phyloP scores from a whole-genome alignment of 1,140 invertebrate genomes.

The Thalassaphorura encarpata region DNA sequence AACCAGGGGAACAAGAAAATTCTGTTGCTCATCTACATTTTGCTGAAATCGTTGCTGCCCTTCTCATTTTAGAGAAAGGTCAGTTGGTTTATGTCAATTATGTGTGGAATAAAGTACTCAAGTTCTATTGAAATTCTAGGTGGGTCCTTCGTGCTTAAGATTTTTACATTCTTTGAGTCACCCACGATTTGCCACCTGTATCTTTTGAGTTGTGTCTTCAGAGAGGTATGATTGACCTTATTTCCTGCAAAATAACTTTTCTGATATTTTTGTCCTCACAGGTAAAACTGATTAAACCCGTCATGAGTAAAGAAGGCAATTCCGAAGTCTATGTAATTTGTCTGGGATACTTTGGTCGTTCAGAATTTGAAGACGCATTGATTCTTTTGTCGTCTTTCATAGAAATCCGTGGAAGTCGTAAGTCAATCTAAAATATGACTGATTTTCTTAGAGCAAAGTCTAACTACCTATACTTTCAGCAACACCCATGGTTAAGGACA shows the following conservation, averaged over 20 bases:
- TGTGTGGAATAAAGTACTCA: conserved; percentile 28
- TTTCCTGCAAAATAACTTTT: background rate
- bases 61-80: conserved; percentile 49
- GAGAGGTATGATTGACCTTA: conserved; percentile 37
- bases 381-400: too few relatives aligned
- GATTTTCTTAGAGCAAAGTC: too few relatives aligned
- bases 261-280: too few relatives aligned
- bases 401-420: too few relatives aligned
- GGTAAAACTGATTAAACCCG: too few relatives aligned
- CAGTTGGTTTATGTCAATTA: conserved; percentile 10
- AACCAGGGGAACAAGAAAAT: conserved; percentile 75
- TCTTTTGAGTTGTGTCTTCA: conserved; percentile 63
- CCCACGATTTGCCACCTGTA: conserved; percentile 67
- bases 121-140: conserved; percentile 37
- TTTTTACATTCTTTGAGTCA: conserved; percentile 84
- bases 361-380: too few relatives aligned
- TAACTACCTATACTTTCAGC: too few relatives aligned
- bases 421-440: too few relatives aligned
- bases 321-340: too few relatives aligned
- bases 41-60: conserved; percentile 68
- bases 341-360: too few relatives aligned
- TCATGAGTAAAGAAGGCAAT: too few relatives aligned
- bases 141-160: conserved; percentile 75
- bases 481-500: too few relatives aligned
- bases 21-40: conserved; percentile 64